These are phyloP conservation scores for Drosophila multiciliata DNA, from an alignment of 2,888 invertebrate species.

Conservation along the genomic window DNA sequence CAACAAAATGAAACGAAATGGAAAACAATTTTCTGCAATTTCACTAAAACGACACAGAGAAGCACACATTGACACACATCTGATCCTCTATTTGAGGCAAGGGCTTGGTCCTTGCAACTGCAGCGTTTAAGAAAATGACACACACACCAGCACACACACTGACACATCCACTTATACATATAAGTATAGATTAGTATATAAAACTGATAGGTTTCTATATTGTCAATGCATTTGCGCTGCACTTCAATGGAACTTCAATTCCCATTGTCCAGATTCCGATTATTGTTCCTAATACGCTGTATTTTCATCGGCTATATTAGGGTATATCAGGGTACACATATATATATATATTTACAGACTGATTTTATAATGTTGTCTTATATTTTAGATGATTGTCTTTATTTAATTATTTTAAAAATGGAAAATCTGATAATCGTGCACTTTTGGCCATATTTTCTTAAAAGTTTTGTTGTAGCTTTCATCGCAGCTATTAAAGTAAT, in stretches of 20 bases:
- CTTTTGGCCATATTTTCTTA: neutral
- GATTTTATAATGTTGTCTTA: neutral
- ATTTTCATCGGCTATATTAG: neutral
- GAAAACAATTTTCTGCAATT: constrained; percentile 80
- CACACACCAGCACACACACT: neutral
- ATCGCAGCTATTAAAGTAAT: constrained; percentile 62
- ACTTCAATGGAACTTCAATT: constrained; percentile 34
- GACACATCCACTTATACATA: constrained; percentile 1
- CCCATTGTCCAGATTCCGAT: constrained; percentile 39
- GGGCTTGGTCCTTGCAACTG: constrained; percentile 9
- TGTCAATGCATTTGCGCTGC: constrained; percentile 59
- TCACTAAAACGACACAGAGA: constrained; percentile 69
- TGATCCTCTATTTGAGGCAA: constrained; percentile 12
- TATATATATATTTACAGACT: neutral
- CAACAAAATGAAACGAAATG: constrained; percentile 71
- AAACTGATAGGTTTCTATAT: constrained; percentile 43
- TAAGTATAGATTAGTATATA: neutral
- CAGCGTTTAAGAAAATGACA: constrained; percentile 64
- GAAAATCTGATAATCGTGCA: constrained; percentile 1
- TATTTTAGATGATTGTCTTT: neutral
- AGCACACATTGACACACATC: constrained; percentile 64
- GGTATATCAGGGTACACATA: neutral
- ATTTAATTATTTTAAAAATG: neutral
- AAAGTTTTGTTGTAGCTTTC: constrained; percentile 7
- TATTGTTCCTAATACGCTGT: constrained; percentile 16